phyloP scores from a whole-genome alignment of 1,140 invertebrate genomes.

The Hylaeus anthracinus region DNA sequence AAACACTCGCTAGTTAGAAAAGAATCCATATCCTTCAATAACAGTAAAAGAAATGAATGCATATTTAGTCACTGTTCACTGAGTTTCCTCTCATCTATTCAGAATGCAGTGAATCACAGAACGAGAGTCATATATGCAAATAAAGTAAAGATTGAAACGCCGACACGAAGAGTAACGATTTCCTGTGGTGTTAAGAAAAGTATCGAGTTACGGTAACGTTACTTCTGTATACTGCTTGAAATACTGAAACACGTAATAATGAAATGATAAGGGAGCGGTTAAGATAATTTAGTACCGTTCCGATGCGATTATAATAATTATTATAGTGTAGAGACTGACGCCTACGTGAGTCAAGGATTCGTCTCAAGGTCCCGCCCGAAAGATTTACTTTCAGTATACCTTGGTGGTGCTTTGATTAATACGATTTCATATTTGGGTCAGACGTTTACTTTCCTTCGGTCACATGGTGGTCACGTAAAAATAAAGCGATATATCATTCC shows the following conservation, averaged over 20 bases:
- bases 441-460: too few species aligned
- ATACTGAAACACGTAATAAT: constrained; percentile 10
- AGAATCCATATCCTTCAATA: neutral
- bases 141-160: constrained; percentile 1
- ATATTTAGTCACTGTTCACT: neutral
- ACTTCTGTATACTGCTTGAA: neutral
- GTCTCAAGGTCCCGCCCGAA: constrained; percentile 31
- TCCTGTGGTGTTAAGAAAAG: neutral
- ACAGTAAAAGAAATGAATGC: neutral
- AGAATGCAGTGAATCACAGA: constrained; percentile 23
- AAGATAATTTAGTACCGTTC: constrained; percentile 25
- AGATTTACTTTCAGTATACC: neutral
- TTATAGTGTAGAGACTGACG: neutral
- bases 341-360: constrained; percentile 16
- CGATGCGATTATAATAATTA: constrained; percentile 32
- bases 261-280: constrained; percentile 22
- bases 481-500: too few species aligned
- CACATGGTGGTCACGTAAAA: too few species aligned
- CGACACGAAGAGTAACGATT: neutral
- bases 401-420: neutral
- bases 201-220: neutral
- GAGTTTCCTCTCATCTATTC: constrained; percentile 44
- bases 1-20: neutral
- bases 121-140: neutral
- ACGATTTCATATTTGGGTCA: too few species aligned